Conservation (phyloP, 2,888 invertebrate genomes). For the Cataglyphis albicans region DNA sequence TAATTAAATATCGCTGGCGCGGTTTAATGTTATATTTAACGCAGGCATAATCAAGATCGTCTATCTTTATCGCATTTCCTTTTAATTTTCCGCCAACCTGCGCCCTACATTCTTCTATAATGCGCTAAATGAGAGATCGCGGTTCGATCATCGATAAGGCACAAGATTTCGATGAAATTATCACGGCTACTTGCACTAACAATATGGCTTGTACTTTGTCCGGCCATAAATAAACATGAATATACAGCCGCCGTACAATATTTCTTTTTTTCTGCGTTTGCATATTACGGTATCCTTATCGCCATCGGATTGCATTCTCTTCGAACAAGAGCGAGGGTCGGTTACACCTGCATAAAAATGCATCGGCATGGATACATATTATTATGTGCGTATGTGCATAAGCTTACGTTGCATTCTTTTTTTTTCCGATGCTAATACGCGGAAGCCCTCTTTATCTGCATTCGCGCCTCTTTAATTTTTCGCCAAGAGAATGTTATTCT, state of each 20-base stretch:
- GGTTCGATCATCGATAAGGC: conserved; percentile 66
- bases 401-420: not conserved
- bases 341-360: conserved; percentile 31
- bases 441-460: conserved; percentile 1
- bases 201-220: conserved; percentile 14
- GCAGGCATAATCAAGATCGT: conserved; percentile 39
- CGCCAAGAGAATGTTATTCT: not conserved
- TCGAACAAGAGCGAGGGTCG: conserved; percentile 18
- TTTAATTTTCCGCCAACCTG: conserved; percentile 68
- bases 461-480: conserved; percentile 36
- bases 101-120: conserved; percentile 52
- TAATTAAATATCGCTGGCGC: conserved; percentile 47
- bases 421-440: not conserved
- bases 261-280: conserved; percentile 25
- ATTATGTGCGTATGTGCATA: not conserved
- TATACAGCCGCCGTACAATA: conserved; percentile 12
- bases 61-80: conserved; percentile 38
- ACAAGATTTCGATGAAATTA: conserved; percentile 37
- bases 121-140: conserved; percentile 35
- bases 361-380: conserved; percentile 24
- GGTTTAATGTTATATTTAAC: conserved; percentile 30
- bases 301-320: conserved; percentile 29
- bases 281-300: conserved; percentile 32
- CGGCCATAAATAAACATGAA: conserved; percentile 57
- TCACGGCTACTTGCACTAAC: conserved; percentile 12